Percentiles rank a stretch among this genome's conserved stretches.
Evolutionary conservation across 2,797 vertebrate species (phyloP).

Genomic region (Sebastes hopkinsi): DNA sequence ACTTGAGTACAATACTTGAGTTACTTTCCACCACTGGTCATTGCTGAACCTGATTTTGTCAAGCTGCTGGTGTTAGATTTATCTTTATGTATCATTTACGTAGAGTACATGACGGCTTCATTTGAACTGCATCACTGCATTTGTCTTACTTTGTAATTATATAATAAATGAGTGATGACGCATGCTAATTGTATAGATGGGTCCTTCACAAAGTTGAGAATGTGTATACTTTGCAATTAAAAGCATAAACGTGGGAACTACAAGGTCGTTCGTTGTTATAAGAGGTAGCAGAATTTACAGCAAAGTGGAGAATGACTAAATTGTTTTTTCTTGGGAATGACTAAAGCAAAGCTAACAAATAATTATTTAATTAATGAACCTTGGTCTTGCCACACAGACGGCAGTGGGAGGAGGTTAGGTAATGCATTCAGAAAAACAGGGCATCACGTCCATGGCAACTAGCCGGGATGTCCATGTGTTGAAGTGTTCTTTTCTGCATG

Average conservation of each 20-base stretch:
- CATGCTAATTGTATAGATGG: too few species aligned
- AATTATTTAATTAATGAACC: constrained; percentile 10
- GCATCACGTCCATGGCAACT: constrained; percentile 2
- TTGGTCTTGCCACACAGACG: constrained; percentile 8
- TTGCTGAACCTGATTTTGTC: neutral
- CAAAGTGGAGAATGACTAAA: constrained; percentile 12
- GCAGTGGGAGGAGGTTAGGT: constrained; percentile 16
- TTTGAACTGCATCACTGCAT: neutral
- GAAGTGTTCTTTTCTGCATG: constrained; percentile 7
- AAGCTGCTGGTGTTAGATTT: neutral
- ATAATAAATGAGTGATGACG: too few species aligned
- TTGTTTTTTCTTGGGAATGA: constrained; percentile 19
- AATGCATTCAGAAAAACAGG: neutral
- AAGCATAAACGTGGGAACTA: neutral
- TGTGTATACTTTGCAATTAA: neutral
- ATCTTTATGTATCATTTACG: neutral
- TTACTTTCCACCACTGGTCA: neutral
- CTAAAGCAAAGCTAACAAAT: constrained; percentile 20
- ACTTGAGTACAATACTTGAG: neutral
- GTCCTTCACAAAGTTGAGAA: too few species aligned
- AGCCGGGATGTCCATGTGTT: neutral
- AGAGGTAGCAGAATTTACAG: neutral
- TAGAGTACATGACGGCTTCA: neutral
- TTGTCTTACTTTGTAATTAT: neutral
- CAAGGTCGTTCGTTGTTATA: neutral